A percentile compares a stretch with the other conserved stretches of the same genome.
Conservation (phyloP, 2,797 vertebrate genomes). For the Spondyliosoma cantharus region DNA sequence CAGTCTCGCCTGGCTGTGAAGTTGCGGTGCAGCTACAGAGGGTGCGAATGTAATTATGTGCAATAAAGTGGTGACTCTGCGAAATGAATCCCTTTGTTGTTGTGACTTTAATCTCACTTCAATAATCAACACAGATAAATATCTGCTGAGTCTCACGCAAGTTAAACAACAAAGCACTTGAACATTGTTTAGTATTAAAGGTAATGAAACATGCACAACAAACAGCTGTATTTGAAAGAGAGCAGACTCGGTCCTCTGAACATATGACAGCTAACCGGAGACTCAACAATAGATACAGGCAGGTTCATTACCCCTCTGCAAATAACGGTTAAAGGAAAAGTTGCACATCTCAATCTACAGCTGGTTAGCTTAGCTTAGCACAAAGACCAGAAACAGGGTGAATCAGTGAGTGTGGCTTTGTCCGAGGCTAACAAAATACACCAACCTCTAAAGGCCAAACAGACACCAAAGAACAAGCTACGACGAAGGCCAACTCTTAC, state of each 20-base stretch:
- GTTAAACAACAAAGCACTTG: constrained; percentile 41
- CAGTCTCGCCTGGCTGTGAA: constrained; percentile 44
- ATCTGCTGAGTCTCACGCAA: constrained; percentile 44
- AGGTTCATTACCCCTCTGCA: not conserved
- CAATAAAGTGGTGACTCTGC: constrained; percentile 48
- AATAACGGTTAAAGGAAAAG: not conserved
- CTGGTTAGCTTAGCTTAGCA: not conserved
- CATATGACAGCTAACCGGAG: constrained; percentile 1
- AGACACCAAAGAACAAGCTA: too few relatives aligned
- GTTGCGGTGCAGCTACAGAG: constrained; percentile 21
- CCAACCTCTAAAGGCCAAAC: too few relatives aligned
- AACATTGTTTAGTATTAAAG: constrained; percentile 41
- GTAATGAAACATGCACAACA: constrained; percentile 51
- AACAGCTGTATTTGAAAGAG: constrained; percentile 20
- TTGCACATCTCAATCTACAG: not conserved
- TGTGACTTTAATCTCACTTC: constrained; percentile 62
- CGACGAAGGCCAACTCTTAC: too few relatives aligned
- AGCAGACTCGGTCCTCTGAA: not conserved
- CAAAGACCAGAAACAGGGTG: not conserved
- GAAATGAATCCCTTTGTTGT: constrained; percentile 62
- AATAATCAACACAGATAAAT: constrained; percentile 42
- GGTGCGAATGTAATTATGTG: constrained; percentile 47
- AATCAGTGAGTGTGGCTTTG: not conserved
- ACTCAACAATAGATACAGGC: constrained; percentile 12
- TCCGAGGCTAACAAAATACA: not conserved